A percentile compares a stretch with the other conserved stretches of the same genome.
Evolutionary conservation across 1,140 invertebrate species (phyloP).

Genomic region (Pogonomyrmex californicus): DNA sequence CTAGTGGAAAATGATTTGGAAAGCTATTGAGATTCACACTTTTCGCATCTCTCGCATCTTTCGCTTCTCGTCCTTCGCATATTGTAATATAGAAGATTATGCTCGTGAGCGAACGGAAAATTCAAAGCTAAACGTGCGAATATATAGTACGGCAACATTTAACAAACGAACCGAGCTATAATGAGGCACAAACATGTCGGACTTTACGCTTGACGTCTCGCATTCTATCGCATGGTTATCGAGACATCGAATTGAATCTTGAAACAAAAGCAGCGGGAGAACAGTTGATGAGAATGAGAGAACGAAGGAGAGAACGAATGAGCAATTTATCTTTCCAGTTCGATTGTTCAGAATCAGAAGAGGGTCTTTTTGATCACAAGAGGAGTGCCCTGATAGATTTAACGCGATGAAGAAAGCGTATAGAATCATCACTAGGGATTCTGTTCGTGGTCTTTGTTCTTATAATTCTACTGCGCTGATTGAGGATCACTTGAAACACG

Average conservation of each 20-base stretch:
- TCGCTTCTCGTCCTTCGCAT: not conserved
- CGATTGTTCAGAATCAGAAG: constrained; percentile 8
- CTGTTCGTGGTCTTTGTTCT: constrained; percentile 30
- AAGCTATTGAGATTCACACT: not conserved
- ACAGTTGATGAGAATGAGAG: not conserved
- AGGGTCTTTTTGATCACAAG: not conserved
- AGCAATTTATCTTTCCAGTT: constrained; percentile 40
- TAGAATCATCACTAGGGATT: not conserved
- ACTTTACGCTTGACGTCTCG: constrained; percentile 3
- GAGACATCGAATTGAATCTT: constrained; percentile 5
- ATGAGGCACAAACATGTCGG: constrained; percentile 9
- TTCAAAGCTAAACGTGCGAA: constrained; percentile 27
- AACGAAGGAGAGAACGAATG: not conserved
- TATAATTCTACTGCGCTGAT: constrained; percentile 29
- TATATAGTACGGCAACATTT: not conserved
- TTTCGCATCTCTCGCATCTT: not conserved
- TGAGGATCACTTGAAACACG: constrained; percentile 47
- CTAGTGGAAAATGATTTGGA: not conserved
- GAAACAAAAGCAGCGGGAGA: not conserved
- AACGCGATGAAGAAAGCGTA: constrained; percentile 24
- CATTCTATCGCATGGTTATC: not conserved
- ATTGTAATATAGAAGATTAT: not conserved
- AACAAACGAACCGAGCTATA: constrained; percentile 39
- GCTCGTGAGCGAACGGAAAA: not conserved
- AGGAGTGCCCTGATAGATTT: constrained; percentile 24